These are phyloP conservation scores for Macrostomum lignano DNA, from an alignment of 1,140 invertebrate genomes.

Conservation along the genomic window DNA sequence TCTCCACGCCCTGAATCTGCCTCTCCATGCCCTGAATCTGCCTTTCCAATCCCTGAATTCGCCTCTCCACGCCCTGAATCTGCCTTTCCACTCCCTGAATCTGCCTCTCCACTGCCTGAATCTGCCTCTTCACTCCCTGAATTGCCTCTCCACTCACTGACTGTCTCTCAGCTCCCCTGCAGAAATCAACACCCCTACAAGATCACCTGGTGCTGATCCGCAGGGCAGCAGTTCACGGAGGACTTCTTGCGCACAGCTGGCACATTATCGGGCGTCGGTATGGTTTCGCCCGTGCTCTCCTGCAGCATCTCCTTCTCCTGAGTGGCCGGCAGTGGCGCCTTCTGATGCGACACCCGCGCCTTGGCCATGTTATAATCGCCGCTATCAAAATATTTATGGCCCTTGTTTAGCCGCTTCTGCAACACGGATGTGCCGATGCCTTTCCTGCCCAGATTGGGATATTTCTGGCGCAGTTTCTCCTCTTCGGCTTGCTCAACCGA, in stretches of 20 bases:
- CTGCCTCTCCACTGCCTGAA: no score
- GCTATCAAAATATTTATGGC: slow-evolving; percentile 3
- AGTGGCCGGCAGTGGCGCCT: background rate
- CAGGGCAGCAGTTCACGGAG: no score
- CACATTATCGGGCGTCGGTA: slow-evolving; percentile 4
- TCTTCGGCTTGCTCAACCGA: background rate
- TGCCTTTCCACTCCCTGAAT: no score
- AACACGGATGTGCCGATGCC: background rate
- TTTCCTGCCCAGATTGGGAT: background rate
- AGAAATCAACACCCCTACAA: no score
- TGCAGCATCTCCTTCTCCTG: background rate
- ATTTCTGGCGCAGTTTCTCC: background rate
- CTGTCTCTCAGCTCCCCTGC: no score
- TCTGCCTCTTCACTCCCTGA: no score
- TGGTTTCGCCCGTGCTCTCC: slow-evolving; percentile 1
- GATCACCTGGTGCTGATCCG: no score
- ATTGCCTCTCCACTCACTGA: no score
- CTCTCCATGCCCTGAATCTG: no score
- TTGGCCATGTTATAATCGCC: slow-evolving; percentile 2
- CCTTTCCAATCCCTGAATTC: no score
- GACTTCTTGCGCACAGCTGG: background rate
- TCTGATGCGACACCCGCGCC: background rate
- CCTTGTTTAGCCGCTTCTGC: slow-evolving; percentile 1
- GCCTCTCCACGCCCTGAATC: no score
- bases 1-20: no score